Conservation (phyloP, 2,888 invertebrate genomes). For the Empis stercorea region DNA sequence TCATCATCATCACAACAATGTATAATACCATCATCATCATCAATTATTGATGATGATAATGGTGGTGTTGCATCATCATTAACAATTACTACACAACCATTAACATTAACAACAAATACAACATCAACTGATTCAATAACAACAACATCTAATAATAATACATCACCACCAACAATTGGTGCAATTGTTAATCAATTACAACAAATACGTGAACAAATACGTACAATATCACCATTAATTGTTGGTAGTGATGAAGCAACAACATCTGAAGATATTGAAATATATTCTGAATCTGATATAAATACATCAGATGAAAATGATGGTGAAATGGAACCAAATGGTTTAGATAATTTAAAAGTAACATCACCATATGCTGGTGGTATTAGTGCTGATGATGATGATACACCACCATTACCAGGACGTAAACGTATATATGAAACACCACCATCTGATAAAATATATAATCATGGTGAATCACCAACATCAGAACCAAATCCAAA, state of each 20-base stretch:
- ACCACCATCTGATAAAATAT: constrained; percentile 1
- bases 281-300: constrained; percentile 9
- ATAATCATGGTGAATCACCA: background rate
- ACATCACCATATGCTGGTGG: background rate
- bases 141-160: constrained; percentile 2
- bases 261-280: constrained; percentile 7
- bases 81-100: constrained; percentile 1
- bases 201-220: constrained; percentile 7
- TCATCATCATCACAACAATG: background rate
- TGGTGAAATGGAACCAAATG: background rate
- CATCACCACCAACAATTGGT: constrained; percentile 8
- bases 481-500: background rate
- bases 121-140: constrained; percentile 7
- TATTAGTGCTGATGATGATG: background rate
- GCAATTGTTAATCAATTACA: constrained; percentile 2
- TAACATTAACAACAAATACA: constrained; percentile 9
- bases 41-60: constrained; percentile 3
- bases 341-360: background rate
- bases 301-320: constrained; percentile 6
- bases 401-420: background rate
- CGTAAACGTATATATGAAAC: constrained; percentile 3
- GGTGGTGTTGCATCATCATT: background rate
- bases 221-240: constrained; percentile 5
- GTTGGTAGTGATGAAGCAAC: constrained; percentile 3
- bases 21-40: constrained; percentile 5